Base-by-base conservation (phyloP, 2,113 vertebrate genomes). In the Dasyprocta punctata region DNA sequence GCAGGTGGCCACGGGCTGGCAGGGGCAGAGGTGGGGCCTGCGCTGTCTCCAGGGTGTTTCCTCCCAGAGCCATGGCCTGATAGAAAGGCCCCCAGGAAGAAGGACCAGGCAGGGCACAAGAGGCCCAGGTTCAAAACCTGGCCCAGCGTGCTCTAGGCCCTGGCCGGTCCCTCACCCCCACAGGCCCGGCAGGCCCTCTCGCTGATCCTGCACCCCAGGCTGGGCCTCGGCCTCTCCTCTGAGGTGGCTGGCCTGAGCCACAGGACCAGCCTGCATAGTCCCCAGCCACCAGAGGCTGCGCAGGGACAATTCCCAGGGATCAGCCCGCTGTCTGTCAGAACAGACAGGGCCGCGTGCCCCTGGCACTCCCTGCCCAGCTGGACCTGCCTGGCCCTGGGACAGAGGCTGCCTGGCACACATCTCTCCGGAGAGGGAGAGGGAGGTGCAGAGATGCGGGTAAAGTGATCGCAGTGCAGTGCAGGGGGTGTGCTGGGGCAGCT, bases 381-480 rank as follows among this genome's bases (percentile, higher is more conserved):
- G 49, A 80, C 24, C 69, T 41, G 47, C 56, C n/a, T 19, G 30
- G 47, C 47, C 63, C 47, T 8, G 36, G n/a, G 20, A 47, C 22
- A 30, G 54, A 36, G 78, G 10, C 16, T 63, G 86, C 77, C 63
- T 71, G 78, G 33, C 41, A 7, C 16, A 67, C 14, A 63, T 26
- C 17, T 38, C 80, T 81, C 1, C 0, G 69, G 30, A 60, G 17
- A 24, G 16, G 6, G 5, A 16, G 12, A 8, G 7, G 14, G 20
- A 14, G 73, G 77, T 60, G 30, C 60, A 84, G 78, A 36, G 38
- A 49, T 36, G 82, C 22, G 22, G 41, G 67, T 94, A 97, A 96
- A 96, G 88, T 96, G 96, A 97, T 69, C 75, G 90, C 89, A 95
- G 96, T 96, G 96, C 88, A 52, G 28, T 80, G 26, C 61, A 30